Evolutionary conservation across 2,113 vertebrate genomes (phyloP).

Genomic region (Psettodes erumei): DNA sequence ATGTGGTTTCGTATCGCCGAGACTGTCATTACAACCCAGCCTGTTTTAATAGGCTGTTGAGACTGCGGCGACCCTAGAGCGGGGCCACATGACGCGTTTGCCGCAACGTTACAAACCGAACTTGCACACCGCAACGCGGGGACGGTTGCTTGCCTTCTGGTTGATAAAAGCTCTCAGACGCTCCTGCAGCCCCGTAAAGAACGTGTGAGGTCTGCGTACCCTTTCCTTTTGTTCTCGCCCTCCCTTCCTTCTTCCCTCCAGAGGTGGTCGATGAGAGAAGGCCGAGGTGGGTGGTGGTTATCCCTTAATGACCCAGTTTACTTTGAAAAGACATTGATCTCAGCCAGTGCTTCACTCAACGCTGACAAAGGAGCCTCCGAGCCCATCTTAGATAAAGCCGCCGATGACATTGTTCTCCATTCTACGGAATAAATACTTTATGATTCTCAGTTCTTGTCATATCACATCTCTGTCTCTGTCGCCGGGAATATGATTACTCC

Average conservation of each 20-base stretch:
- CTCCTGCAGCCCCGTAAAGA: conserved; percentile 21
- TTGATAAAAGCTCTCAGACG: conserved; percentile 4
- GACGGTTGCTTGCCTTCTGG: too few species aligned
- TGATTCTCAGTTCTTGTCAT: conserved; percentile 22
- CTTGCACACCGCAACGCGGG: too few species aligned
- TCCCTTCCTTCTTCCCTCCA: conserved; percentile 38
- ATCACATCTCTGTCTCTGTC: conserved; percentile 26
- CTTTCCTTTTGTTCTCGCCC: conserved; percentile 55
- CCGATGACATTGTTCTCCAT: conserved; percentile 38
- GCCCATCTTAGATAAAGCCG: conserved; percentile 45
- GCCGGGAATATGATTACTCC: conserved; percentile 21
- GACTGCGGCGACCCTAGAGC: not conserved
- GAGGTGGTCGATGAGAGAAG: conserved; percentile 74
- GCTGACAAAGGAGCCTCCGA: conserved; percentile 67
- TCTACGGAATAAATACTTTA: conserved; percentile 42
- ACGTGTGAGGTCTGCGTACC: conserved; percentile 43
- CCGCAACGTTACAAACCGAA: too few species aligned
- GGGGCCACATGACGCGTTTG: not conserved
- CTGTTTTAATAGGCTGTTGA: not conserved
- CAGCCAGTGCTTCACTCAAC: conserved; percentile 54
- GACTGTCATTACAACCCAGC: not conserved
- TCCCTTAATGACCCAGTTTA: conserved; percentile 78
- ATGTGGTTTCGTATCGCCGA: not conserved
- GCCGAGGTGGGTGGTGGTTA: conserved; percentile 77
- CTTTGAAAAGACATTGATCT: conserved; percentile 79